Evolutionary conservation across 2,888 invertebrate species (phyloP), one percentile per base, ranked within the genome.

Genomic region (Cheilosia pagana): DNA sequence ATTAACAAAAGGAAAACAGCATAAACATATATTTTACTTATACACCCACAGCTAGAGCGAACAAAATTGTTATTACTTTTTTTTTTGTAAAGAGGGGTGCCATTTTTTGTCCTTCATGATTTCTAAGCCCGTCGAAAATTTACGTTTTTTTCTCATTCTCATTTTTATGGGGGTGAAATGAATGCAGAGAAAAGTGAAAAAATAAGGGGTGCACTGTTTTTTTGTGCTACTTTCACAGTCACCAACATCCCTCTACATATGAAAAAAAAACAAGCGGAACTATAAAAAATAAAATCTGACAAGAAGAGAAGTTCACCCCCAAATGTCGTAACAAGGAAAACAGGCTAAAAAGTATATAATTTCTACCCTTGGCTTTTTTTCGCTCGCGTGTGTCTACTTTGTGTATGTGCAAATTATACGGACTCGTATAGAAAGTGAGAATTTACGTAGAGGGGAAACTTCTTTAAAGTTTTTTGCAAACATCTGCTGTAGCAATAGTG

Each of bases 121-220:
- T 45, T 45, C 39, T 53, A 53, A 76, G 52, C 67, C 67, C 57
- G 52, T 39, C 53, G 65, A 77, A 70, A 59, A 57, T 77, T 35
- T 60, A 41, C 41, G 65, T 76, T 71, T 79, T 57, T 78, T 65
- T 25, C 52, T 63, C 63, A 52, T 59, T 62, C 55, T 57, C 67
- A 68, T 72, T 77, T 82, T 62, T 63, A 72, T 62, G 67, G 74
- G 83, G 83, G 72, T 79, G 74, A 79, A 74, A 78, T 68, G 78
- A 68, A 55, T 60, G 67, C 60, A 67, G 71, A 55, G 35, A 60
- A 72, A 72, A 41, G 23, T 48, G 25, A 62, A 77, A 76, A 76
- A 25, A 10, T 55, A 60, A 67, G 62, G 82, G 83, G 83, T 83
- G 68, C 78, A 83, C 16, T 72, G n/a, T n/a, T 78, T 67, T 72